Base-by-base conservation (phyloP, 2,888 invertebrate genomes). In the Stratiomys singularior region DNA sequence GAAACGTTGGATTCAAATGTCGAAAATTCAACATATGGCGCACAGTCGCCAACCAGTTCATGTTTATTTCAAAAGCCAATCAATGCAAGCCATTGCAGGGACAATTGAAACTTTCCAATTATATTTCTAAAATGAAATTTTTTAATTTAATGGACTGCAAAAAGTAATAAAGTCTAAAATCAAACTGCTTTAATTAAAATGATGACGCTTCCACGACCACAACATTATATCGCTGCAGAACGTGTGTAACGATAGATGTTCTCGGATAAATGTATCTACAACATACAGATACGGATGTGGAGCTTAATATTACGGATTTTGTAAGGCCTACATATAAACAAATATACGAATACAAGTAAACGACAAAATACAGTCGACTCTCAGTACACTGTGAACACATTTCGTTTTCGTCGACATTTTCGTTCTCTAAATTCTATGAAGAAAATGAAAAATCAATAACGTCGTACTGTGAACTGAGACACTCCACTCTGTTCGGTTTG, bases 401-500 rank as follows among this genome's bases (percentile, higher is more conserved):
- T 69, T 69, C 69, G 47, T 69, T 47, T 69, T 69, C 69, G 69
- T 69, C 69, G 13, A 69, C 69, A 25, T 47, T 69, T 69, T 66
- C 66, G 15, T 46, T 69, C 69, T 69, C 69, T 46, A 69, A 69
- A 69, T 69, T 69, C 69, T 69, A 69, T 46, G 47, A 69, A 69
- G 69, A 69, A 69, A 69, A 69, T 69, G 69, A 69, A 69, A 69
- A 69, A 69, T 69, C 69, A 69, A 69, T 69, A 69, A 69, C 46
- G 13, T 69, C 9, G 69, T 69, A 69, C 52, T 52, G 52, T 52
- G 52, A 52, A 52, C 52, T 52, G 52, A 52, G 52, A 52, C 52
- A 52, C 52, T 52, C 52, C 52, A 52, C 52, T 52, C 52, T 18
- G 52, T 52, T 52, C 52, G 15, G 52, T 52, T 52, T 18, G 52